Evolutionary conservation across 2,113 vertebrate genomes (phyloP), one percentile per base, ranked within the genome.

Genomic region (Triplophysa rosa): DNA sequence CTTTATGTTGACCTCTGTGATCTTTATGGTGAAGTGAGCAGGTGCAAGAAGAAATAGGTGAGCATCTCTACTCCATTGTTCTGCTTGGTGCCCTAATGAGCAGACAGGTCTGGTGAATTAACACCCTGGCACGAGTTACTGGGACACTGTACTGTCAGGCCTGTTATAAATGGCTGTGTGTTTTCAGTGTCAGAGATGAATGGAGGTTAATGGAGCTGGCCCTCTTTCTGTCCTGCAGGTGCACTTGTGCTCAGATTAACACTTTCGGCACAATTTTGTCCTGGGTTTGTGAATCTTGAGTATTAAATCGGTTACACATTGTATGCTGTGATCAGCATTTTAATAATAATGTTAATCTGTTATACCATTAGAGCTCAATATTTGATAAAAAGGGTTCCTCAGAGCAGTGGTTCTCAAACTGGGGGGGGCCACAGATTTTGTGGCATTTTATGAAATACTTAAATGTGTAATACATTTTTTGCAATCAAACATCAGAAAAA

Each of bases 151-250:
- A 49, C 47, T 45, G 75, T 64, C 58, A 63, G 45, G 21, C 8
- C 24, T 33, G 23, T 77, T 77, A 77, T 82, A 77, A 81, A 77
- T 77, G 73, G 45, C 52, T 67, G 80, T 81, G 80, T 63, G 70
- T 82, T 82, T 45, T 52, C 52, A 19, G 67, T 72, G 75, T 82
- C 80, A 67, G 80, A 82, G 67, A 82, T 78, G 67, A 72, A 82
- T 82, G 75, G 52, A 62, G 75, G 80, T 82, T 78, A 78, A 82
- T 82, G 68, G 80, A 58, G 49, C 67, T 72, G 74, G 33, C 67
- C 75, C 56, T 65, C 67, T 45, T 12, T 78, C 66, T 77, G 71
- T 81, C 80, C 80, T 81, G 80, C 80, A 81, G 80, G 64, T 81
- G 61, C 80, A 64, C 67, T 52, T 40, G 19, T 81, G 72, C 66